Conservation (phyloP, 2,888 invertebrate genomes). For the Merodon equestris region DNA sequence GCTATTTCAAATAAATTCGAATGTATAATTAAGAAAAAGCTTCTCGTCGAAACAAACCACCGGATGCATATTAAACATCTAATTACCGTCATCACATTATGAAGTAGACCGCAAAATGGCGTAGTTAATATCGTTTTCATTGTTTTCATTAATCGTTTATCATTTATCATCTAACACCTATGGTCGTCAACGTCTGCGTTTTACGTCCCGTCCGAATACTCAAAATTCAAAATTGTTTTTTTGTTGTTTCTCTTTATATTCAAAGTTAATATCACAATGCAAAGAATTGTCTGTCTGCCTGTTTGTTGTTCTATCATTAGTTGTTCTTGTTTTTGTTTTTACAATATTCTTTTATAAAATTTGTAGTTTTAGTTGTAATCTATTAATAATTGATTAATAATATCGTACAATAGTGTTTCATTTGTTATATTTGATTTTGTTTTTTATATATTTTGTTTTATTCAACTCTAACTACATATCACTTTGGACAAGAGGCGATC, state of each 20-base stretch:
- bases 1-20: too few species aligned
- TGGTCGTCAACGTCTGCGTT: constrained; percentile 11
- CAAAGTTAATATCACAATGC: constrained; percentile 61
- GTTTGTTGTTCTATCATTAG: too few species aligned
- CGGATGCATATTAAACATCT: neutral
- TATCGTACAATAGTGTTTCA: constrained; percentile 35
- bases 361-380: constrained; percentile 49
- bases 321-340: constrained; percentile 18
- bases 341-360: constrained; percentile 57
- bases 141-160: constrained; percentile 12
- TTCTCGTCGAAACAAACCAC: too few species aligned
- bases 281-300: constrained; percentile 66
- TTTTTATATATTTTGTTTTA: constrained; percentile 65
- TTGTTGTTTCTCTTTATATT: constrained; percentile 11
- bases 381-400: constrained; percentile 51
- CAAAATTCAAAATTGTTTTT: neutral
- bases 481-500: constrained; percentile 68
- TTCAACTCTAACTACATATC: constrained; percentile 67
- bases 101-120: constrained; percentile 57
- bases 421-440: constrained; percentile 20
- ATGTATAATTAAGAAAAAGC: too few species aligned
- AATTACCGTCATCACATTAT: constrained; percentile 40
- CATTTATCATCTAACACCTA: constrained; percentile 37
- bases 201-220: too few species aligned
- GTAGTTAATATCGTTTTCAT: constrained; percentile 49